Evolutionary conservation across 2,888 invertebrate genomes (phyloP).

Genomic region (Coecobrya sp.): DNA sequence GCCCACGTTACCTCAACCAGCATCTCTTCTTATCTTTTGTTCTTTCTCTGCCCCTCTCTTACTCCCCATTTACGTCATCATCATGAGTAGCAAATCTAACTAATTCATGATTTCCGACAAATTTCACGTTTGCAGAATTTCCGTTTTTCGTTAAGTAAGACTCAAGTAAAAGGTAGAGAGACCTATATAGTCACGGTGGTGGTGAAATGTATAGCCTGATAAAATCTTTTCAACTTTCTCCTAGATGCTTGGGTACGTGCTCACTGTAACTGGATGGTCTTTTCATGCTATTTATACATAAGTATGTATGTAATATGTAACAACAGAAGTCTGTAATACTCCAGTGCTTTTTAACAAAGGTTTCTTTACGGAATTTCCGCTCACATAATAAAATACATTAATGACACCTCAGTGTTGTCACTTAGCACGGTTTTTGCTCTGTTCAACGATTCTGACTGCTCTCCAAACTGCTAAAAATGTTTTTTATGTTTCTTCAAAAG

Average conservation of each 20-base stretch:
- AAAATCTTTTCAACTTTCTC: conserved; percentile 4
- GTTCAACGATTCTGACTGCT: conserved; percentile 46
- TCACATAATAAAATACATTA: conserved; percentile 75
- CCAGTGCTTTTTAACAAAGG: conserved; percentile 55
- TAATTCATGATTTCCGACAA: conserved; percentile 79
- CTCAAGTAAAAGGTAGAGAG: not conserved
- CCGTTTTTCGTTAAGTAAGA: conserved; percentile 30
- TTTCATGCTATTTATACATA: not conserved
- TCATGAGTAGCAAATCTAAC: conserved; percentile 67
- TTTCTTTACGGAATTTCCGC: conserved; percentile 66
- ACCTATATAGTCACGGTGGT: not conserved
- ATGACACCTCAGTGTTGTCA: conserved; percentile 75
- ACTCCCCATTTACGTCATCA: conserved; percentile 68
- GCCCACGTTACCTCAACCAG: not conserved
- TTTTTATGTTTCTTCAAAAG: conserved; percentile 30
- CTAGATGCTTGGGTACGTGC: not conserved
- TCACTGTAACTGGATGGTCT: not conserved
- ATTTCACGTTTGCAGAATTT: conserved; percentile 63
- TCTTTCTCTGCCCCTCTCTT: not conserved
- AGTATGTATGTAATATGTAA: conserved; percentile 6
- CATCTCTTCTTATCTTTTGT: conserved; percentile 34
- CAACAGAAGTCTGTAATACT: not conserved
- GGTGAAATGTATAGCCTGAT: conserved; percentile 10
- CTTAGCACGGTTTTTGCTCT: conserved; percentile 58
- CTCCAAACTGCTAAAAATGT: conserved; percentile 38